Percentiles rank a stretch among this genome's conserved stretches.
These are phyloP conservation scores for Stictonetta naevosa DNA, from an alignment of 2,113 vertebrate genomes.

Conservation along the genomic window DNA sequence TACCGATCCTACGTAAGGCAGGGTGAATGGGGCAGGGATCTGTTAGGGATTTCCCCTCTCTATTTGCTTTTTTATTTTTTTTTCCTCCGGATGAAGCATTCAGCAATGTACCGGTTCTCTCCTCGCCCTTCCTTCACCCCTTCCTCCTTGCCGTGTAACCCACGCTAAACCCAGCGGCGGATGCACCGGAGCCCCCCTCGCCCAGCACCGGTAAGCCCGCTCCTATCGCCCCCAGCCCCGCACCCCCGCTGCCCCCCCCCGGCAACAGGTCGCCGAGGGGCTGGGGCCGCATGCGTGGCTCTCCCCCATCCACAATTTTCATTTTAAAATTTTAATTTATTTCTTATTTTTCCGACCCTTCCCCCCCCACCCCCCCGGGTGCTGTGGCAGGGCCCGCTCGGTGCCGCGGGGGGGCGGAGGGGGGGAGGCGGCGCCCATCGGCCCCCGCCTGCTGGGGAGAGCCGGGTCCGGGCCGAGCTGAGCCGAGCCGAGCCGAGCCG, in stretches of 20 bases:
- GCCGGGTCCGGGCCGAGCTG: not conserved
- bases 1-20: not conserved
- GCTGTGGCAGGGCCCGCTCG: not conserved
- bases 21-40: not conserved
- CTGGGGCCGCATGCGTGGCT: not conserved
- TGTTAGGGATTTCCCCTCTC: not conserved
- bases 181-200: too few species aligned
- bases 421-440: not conserved
- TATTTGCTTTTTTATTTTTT: not conserved
- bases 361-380: too few species aligned
- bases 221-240: not conserved
- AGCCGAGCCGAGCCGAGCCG: not conserved
- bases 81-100: not conserved
- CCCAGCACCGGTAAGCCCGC: too few species aligned
- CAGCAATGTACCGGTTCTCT: not conserved
- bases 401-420: not conserved
- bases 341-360: too few species aligned
- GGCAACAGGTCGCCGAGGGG: not conserved
- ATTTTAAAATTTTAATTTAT: too few species aligned
- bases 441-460: not conserved
- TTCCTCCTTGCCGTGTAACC: not conserved
- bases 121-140: not conserved
- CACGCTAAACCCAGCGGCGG: not conserved
- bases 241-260: not conserved
- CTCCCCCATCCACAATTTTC: too few species aligned